Conservation (phyloP, 2,113 vertebrate species). For the Protomyctophum bolini region DNA sequence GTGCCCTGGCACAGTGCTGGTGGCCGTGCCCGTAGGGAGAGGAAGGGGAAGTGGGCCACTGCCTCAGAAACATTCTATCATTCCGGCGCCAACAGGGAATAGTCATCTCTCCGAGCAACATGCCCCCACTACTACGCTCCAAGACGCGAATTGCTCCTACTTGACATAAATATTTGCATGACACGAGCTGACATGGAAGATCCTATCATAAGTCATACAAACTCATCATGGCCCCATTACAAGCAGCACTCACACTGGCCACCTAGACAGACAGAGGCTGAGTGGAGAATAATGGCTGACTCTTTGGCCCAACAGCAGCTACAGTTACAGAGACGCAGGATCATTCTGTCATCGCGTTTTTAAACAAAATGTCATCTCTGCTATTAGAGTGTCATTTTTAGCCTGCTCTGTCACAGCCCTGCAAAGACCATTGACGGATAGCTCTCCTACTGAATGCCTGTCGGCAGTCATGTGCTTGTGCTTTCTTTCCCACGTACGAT, state of each 20-base stretch:
- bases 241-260: constrained; percentile 60
- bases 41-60: constrained; percentile 64
- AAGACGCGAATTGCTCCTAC: constrained; percentile 56
- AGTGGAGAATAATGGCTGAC: constrained; percentile 72
- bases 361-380: constrained; percentile 77
- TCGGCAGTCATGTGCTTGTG: constrained; percentile 43
- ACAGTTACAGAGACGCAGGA: constrained; percentile 71
- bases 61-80: constrained; percentile 60
- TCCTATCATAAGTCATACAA: constrained; percentile 75
- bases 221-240: constrained; percentile 65
- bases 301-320: constrained; percentile 64
- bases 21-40: constrained; percentile 45
- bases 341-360: constrained; percentile 77
- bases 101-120: constrained; percentile 65
- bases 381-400: constrained; percentile 79
- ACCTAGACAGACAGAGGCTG: constrained; percentile 70
- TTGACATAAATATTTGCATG: constrained; percentile 78
- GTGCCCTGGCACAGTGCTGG: constrained; percentile 62
- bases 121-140: constrained; percentile 15
- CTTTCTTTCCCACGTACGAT: constrained; percentile 65
- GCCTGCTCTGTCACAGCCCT: constrained; percentile 62
- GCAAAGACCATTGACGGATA: constrained; percentile 67
- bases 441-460: constrained; percentile 55
- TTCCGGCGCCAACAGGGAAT: constrained; percentile 59
- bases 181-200: constrained; percentile 66